A percentile compares a stretch with the other conserved stretches of the same genome.
These are phyloP conservation scores for Brachymystax lenok DNA, from an alignment of 2,797 vertebrate genomes.

Conservation along the genomic window DNA sequence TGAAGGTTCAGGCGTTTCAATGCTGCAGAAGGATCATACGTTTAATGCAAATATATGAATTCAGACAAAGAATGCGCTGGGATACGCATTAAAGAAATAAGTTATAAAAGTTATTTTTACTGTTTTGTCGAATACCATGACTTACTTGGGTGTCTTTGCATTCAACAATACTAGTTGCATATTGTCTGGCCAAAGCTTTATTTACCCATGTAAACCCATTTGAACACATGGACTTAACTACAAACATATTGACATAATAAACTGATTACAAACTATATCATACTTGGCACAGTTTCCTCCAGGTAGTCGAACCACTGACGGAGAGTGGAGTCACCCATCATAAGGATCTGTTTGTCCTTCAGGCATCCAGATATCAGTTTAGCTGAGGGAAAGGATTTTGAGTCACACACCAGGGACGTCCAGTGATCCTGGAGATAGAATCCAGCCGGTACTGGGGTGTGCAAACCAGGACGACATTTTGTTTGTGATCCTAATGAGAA, in stretches of 20 bases:
- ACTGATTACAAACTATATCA: slow-evolving; percentile 23
- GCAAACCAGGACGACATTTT: slow-evolving; percentile 35
- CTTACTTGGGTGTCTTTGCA: not conserved
- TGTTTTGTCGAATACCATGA: not conserved
- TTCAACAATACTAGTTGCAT: not conserved
- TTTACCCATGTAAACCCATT: no score
- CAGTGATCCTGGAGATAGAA: slow-evolving; percentile 59
- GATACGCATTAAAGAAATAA: not conserved
- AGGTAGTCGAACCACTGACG: slow-evolving; percentile 64
- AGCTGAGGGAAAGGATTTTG: slow-evolving; percentile 36
- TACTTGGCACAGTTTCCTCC: slow-evolving; percentile 43
- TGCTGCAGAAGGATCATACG: slow-evolving; percentile 29
- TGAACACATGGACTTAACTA: not conserved
- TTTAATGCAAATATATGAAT: not conserved
- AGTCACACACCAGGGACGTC: slow-evolving; percentile 51
- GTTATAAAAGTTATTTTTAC: not conserved
- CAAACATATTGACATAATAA: slow-evolving; percentile 1
- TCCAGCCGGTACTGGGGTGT: slow-evolving; percentile 54
- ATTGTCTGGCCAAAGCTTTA: no score
- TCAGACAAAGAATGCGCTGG: not conserved
- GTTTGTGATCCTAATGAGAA: not conserved
- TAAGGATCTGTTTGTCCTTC: slow-evolving; percentile 46
- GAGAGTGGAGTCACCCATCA: slow-evolving; percentile 65
- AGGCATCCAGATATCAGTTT: slow-evolving; percentile 36
- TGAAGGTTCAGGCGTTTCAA: slow-evolving; percentile 49